Evolutionary conservation across 2,797 vertebrate genomes (phyloP), one percentile per base, ranked within the genome.

Genomic region (Pangasius mekongensis): DNA sequence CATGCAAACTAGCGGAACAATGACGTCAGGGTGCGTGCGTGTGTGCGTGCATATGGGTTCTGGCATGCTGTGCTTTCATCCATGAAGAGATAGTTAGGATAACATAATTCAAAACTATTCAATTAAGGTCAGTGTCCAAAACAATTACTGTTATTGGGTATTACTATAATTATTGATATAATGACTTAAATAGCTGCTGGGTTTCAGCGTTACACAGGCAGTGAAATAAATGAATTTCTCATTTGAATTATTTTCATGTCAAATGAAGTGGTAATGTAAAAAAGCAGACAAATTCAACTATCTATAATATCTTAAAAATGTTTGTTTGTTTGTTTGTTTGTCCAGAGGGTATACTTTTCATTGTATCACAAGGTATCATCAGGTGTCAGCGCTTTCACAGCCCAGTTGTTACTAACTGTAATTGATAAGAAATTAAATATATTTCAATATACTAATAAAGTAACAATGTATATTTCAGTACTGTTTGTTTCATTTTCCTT

Each of bases 171-270:
- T 54, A 77, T 3, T 80, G 30, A 20, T 80, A 11, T 20, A 56
- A n/a, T 16, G 76, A 18, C 6, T 54, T n/a, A 54, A 30, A 49
- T 49, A 81, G 56, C 10, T 81, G 33, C 78, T 56, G 30, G 30
- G 16, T 30, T 78, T 78, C 49, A 77, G 74, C n/a, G 56, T 56
- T 56, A 54, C 76, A 33, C 77, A 80, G 14, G 52, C 24, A 78
- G 16, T 30, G n/a, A 13, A 58, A 60, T 60, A 14, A 24, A 39
- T 39, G 2, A 74, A 77, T n/a, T 73, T 73, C 0, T 3, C 18
- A 39, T 73, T n/a, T 52, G 27, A 0, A n/a, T 27, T 13, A 76
- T 76, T 77, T n/a, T 77, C 47, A 30, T 20, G 76, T 6, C n/a
- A 33, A 33, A 78, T 77, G 22, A 16, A 47, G 10, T 49, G 47